phyloP scores from a whole-genome alignment of 2,113 vertebrate genomes.

The Gavialis gangeticus region DNA sequence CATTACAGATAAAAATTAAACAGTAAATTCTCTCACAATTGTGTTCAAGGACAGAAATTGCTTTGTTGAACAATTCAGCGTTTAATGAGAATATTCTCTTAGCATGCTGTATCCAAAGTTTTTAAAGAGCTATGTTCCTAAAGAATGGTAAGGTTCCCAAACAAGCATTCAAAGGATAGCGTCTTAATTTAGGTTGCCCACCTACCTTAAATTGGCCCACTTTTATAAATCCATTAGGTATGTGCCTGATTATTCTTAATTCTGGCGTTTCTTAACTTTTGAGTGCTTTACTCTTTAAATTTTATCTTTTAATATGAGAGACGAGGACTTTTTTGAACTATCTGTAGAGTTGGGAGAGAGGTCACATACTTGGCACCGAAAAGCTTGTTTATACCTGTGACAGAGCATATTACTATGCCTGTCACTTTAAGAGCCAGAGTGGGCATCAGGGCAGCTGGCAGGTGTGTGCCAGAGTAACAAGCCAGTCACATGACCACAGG shows the following conservation, averaged over 20 bases:
- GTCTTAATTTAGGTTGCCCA: neutral
- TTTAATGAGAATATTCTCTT: neutral
- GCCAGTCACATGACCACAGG: no score
- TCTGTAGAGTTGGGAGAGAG: no score
- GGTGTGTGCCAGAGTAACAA: no score
- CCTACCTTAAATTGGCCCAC: neutral
- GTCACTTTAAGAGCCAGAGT: no score
- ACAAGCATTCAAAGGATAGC: neutral
- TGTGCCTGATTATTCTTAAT: neutral
- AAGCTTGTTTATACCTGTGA: no score
- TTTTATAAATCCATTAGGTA: neutral
- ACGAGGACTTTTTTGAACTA: neutral
- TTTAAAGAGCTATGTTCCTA: neutral
- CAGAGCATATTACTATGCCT: no score
- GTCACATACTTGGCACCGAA: no score
- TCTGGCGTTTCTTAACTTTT: neutral
- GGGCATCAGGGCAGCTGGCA: no score
- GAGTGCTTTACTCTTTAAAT: neutral
- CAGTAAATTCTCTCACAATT: neutral
- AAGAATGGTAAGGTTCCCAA: neutral
- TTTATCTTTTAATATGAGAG: neutral
- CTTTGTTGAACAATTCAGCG: neutral
- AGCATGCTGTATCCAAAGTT: neutral
- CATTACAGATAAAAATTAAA: neutral
- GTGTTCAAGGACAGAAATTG: neutral